Conservation (phyloP, 2,797 vertebrate species). For the Acrossocheilus wenchowensis region DNA sequence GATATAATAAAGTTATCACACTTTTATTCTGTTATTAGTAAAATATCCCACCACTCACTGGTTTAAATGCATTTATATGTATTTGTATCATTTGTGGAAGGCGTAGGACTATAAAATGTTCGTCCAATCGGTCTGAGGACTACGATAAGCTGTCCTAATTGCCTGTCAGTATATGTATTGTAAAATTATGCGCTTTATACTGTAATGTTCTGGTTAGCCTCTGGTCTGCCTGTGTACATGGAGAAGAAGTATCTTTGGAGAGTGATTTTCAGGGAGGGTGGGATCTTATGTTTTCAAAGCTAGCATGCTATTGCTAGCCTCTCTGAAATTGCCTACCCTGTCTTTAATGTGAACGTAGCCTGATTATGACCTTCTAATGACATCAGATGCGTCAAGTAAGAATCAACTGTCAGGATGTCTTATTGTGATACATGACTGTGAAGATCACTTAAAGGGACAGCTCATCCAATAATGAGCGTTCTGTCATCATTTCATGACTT, state of each 20-base stretch:
- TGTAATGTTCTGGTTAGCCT: no score
- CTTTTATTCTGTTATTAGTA: neutral
- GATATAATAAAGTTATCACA: neutral
- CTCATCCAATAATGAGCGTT: neutral
- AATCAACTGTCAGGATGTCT: neutral
- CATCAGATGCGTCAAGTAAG: neutral
- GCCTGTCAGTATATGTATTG: neutral
- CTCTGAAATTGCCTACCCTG: neutral
- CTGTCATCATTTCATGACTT: neutral
- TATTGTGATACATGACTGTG: neutral
- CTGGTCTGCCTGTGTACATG: no score
- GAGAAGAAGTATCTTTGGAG: no score
- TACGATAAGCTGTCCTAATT: no score
- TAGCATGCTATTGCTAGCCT: no score
- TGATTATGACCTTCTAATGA: constrained; percentile 7
- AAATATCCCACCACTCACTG: neutral
- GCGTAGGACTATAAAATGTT: neutral
- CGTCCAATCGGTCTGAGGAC: neutral
- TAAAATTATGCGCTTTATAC: no score
- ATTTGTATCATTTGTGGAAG: neutral
- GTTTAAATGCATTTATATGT: neutral
- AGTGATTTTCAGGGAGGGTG: neutral
- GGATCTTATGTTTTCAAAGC: no score
- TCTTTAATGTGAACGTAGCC: neutral
- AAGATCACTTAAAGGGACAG: neutral